phyloP scores from a whole-genome alignment of 2,888 invertebrate genomes.

The Cotesia congregata region DNA sequence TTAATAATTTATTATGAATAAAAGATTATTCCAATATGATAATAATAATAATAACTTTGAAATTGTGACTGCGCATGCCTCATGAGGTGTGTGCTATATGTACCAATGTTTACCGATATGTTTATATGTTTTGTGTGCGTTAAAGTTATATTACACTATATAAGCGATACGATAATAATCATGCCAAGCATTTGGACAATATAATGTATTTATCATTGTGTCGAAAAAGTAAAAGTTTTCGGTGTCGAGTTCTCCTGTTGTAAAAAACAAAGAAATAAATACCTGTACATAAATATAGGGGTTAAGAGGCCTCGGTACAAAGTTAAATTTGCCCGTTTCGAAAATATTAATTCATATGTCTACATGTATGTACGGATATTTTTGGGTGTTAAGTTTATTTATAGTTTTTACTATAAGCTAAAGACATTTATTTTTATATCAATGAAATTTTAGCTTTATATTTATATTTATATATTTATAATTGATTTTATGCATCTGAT shows the following conservation, averaged over 20 bases:
- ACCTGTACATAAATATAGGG: conserved; percentile 1
- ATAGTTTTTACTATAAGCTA: not conserved
- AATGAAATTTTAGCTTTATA: not conserved
- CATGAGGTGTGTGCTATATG: not conserved
- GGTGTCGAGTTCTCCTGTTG: not conserved
- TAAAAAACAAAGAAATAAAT: not conserved
- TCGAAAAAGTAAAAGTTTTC: conserved; percentile 1
- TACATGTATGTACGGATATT: not conserved
- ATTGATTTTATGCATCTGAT: not conserved
- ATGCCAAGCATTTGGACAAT: conserved; percentile 1
- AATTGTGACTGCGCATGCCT: not conserved
- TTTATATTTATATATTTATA: not conserved
- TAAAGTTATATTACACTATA: not conserved
- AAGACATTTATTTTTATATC: not conserved
- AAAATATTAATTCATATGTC: not conserved
- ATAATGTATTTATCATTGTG: conserved; percentile 1
- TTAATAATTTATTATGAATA: not conserved
- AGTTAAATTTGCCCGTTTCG: not conserved
- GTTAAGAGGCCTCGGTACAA: not conserved
- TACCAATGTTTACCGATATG: not conserved
- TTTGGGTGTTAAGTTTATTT: not conserved
- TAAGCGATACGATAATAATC: not conserved
- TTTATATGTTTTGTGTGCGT: not conserved
- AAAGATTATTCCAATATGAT: not conserved
- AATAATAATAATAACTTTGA: not conserved